Evolutionary conservation across 2,888 invertebrate species (phyloP).

Genomic region (Drosophila ezoana): DNA sequence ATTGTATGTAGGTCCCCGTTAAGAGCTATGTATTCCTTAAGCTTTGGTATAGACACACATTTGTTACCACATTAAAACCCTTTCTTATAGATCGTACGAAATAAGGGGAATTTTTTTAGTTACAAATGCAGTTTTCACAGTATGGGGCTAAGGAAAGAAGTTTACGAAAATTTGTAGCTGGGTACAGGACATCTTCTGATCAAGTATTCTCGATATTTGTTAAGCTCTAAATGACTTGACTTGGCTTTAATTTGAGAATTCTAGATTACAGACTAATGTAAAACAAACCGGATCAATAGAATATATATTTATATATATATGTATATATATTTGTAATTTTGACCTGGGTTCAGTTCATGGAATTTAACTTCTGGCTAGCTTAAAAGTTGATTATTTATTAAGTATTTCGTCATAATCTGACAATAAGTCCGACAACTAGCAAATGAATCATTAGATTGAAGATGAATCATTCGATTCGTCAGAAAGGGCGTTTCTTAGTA

Average conservation of each 20-base stretch:
- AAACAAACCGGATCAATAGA: not conserved
- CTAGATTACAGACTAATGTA: not conserved
- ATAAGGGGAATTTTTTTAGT: too few relatives aligned
- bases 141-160: too few relatives aligned
- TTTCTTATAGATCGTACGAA: too few relatives aligned
- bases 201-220: not conserved
- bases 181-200: not conserved
- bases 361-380: not conserved
- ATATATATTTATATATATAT: not conserved
- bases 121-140: too few relatives aligned
- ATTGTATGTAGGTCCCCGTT: too few relatives aligned
- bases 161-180: not conserved
- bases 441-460: constrained; percentile 33
- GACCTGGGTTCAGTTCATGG: not conserved
- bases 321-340: too few relatives aligned
- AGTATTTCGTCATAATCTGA: constrained; percentile 10
- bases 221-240: not conserved
- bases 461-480: constrained; percentile 18
- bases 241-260: not conserved
- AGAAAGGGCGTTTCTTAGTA: constrained; percentile 16
- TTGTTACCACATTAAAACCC: too few relatives aligned
- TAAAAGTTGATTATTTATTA: not conserved
- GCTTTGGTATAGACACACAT: too few relatives aligned
- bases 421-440: constrained; percentile 19
- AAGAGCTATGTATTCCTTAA: too few relatives aligned